Conservation (phyloP, 1,140 invertebrate species). For the Pentalonia nigronervosa region DNA sequence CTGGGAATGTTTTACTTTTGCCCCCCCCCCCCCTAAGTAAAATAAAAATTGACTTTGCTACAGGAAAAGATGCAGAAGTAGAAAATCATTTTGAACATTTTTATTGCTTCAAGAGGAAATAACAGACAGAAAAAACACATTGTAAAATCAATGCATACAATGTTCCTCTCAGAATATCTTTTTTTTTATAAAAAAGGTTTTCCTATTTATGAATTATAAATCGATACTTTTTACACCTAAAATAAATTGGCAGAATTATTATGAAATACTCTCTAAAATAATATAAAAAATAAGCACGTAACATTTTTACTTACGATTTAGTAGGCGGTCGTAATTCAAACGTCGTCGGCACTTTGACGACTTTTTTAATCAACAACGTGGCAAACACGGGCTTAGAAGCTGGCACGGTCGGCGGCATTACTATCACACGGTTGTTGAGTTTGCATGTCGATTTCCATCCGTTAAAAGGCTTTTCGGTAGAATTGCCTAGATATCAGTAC, state of each 20-base stretch:
- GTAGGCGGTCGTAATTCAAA: slow-evolving; percentile 38
- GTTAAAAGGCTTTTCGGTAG: background rate
- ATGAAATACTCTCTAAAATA: background rate
- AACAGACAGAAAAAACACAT: no score
- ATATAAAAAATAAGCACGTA: background rate
- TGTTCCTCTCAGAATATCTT: no score
- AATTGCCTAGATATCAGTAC: slow-evolving; percentile 4
- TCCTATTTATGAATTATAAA: background rate
- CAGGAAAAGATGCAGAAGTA: no score
- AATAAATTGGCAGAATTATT: background rate
- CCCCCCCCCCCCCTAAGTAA: no score
- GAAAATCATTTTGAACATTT: no score
- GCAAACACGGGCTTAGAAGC: background rate
- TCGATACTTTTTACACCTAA: background rate
- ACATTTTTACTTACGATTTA: slow-evolving; percentile 5
- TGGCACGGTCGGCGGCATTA: slow-evolving; percentile 37
- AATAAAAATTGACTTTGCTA: no score
- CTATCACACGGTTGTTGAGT: background rate
- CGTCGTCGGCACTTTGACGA: background rate
- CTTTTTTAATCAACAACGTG: slow-evolving; percentile 32
- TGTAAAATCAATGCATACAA: no score
- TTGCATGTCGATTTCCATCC: slow-evolving; percentile 41
- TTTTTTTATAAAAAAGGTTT: background rate
- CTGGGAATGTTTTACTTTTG: no score
- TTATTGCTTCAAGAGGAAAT: no score